Conservation (phyloP, 2,888 invertebrate genomes). For the Rambutsinella grinnellia region DNA sequence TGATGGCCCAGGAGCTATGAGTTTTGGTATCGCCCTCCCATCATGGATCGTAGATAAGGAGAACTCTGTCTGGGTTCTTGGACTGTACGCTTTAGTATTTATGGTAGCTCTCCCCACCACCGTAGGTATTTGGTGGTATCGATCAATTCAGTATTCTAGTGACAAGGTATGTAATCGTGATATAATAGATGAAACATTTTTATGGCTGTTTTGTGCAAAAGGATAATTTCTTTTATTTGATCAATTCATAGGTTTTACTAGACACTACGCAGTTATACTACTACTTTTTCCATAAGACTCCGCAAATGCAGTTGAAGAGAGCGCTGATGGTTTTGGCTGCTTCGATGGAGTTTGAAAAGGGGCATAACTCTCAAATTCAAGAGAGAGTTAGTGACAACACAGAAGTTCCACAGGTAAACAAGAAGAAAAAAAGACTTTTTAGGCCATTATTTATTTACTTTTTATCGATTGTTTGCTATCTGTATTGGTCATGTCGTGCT, state of each 20-base stretch:
- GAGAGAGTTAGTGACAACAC: slow-evolving; percentile 94
- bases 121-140: slow-evolving; percentile 99
- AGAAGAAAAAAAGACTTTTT: too few species aligned
- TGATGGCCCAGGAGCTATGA: slow-evolving; percentile 99
- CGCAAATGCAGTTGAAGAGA: slow-evolving; percentile 93
- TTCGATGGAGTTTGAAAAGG: slow-evolving; percentile 95
- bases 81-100: slow-evolving; percentile 94
- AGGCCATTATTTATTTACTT: slow-evolving; percentile 15
- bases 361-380: slow-evolving; percentile 93
- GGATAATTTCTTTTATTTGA: too few species aligned
- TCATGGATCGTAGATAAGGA: slow-evolving; percentile 99
- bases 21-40: slow-evolving; percentile 98
- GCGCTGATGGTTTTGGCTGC: slow-evolving; percentile 97
- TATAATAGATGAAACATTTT: too few species aligned
- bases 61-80: slow-evolving; percentile 96
- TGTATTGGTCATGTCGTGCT: background rate
- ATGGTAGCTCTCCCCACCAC: slow-evolving; percentile 95
- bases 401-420: slow-evolving; percentile 88
- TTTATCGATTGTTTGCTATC: background rate
- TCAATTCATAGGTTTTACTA: slow-evolving; percentile 78
- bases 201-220: too few species aligned
- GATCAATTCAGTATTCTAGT: slow-evolving; percentile 95
- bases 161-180: slow-evolving; percentile 77
- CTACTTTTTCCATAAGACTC: slow-evolving; percentile 95
- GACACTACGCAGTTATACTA: slow-evolving; percentile 98